A percentile compares a stretch with the other conserved stretches of the same genome.
phyloP scores from a whole-genome alignment of 2,888 invertebrate species.

The Sphaerophoria taeniata region DNA sequence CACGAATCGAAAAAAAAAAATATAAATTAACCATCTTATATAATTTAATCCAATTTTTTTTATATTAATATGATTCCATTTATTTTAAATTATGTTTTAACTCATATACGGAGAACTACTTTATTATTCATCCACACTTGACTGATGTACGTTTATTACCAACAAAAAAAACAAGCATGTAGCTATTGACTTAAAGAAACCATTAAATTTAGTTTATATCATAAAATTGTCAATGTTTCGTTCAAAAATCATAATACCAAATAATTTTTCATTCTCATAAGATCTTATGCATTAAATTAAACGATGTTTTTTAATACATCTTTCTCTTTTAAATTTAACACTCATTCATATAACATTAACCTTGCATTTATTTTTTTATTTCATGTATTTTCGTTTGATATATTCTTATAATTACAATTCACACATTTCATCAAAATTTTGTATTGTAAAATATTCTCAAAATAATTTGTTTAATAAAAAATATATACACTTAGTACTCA shows the following conservation, averaged over 20 bases:
- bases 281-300: constrained; percentile 25
- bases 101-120: constrained; percentile 47
- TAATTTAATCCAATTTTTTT: constrained; percentile 30
- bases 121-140: constrained; percentile 57
- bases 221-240: constrained; percentile 49
- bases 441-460: constrained; percentile 70
- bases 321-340: constrained; percentile 25
- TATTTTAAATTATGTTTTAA: constrained; percentile 36
- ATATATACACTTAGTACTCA: constrained; percentile 48
- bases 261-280: constrained; percentile 27
- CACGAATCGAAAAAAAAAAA: constrained; percentile 28
- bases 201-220: constrained; percentile 43
- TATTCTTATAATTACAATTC: constrained; percentile 51
- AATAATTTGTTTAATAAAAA: constrained; percentile 70
- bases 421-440: constrained; percentile 66
- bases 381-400: constrained; percentile 49
- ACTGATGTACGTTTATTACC: constrained; percentile 62
- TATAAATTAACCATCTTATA: constrained; percentile 31
- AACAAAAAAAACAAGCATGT: constrained; percentile 27
- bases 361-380: constrained; percentile 24
- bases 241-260: constrained; percentile 42
- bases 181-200: constrained; percentile 32
- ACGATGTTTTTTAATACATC: constrained; percentile 23
- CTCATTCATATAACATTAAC: constrained; percentile 37
- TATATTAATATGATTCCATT: constrained; percentile 55